Conservation (phyloP, 1,140 invertebrate species). For the Bombus waltoni region DNA sequence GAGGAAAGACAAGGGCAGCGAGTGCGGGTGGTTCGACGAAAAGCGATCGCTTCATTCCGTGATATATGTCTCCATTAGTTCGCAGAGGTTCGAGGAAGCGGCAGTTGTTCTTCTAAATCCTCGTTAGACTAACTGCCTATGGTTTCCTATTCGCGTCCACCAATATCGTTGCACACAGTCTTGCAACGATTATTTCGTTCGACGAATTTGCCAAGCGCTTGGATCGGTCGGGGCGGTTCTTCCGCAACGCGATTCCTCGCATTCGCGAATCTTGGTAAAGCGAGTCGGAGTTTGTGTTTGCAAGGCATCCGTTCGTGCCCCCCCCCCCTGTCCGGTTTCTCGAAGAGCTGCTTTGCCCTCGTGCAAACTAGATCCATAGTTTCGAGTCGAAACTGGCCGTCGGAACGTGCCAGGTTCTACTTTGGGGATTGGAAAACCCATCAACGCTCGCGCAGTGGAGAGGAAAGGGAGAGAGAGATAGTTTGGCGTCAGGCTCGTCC, state of each 20-base stretch:
- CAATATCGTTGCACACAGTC: not conserved
- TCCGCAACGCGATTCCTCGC: not conserved
- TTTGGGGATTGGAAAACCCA: slow-evolving; percentile 65
- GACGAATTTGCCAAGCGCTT: not conserved
- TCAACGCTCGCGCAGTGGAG: slow-evolving; percentile 51
- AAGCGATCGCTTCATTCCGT: slow-evolving; percentile 47
- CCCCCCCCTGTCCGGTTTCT: slow-evolving; percentile 14
- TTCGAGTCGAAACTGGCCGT: slow-evolving; percentile 59
- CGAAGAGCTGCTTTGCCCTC: slow-evolving; percentile 11
- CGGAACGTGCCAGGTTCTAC: slow-evolving; percentile 45
- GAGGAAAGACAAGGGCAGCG: not conserved
- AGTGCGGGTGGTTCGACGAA: slow-evolving; percentile 50
- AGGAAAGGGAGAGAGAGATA: slow-evolving; percentile 23
- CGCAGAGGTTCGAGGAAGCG: slow-evolving; percentile 38
- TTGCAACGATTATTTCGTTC: not conserved
- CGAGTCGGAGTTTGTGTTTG: not conserved
- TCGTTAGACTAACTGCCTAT: slow-evolving; percentile 34
- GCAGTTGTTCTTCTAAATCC: slow-evolving; percentile 63
- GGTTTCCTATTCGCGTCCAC: not conserved
- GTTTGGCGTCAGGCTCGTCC: slow-evolving; percentile 12
- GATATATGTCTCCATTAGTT: slow-evolving; percentile 67
- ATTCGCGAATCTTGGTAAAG: not conserved
- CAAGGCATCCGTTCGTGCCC: slow-evolving; percentile 2
- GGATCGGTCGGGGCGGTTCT: not conserved
- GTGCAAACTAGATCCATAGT: slow-evolving; percentile 64